Base-by-base conservation (phyloP, 2,797 vertebrate genomes). In the Semaprochilodus insignis region DNA sequence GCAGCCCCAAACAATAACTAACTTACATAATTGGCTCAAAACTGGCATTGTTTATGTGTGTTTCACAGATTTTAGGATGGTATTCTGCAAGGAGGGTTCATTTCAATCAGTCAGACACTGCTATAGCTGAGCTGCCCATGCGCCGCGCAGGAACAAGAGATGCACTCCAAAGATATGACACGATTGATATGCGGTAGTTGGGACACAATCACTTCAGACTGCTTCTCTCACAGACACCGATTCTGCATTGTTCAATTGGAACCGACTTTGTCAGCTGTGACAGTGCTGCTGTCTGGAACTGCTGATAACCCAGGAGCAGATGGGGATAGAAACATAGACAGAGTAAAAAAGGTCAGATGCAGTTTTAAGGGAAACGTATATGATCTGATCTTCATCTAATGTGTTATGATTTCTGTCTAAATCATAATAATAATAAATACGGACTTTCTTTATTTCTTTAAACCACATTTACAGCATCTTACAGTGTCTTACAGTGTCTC, bases 221-320 rank as follows among this genome's bases (percentile, higher is more conserved):
- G 57, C 65, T 77, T 44, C 75, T 52, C 25, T 31, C 15, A 19
- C 60, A 76, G 31, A 59, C 25, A n/a, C 54, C 21, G 54, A 36
- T 74, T 73, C 54, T 59, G 55, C 57, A 40, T 25, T 19, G 81
- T 69, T 67, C 77, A 76, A 67, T 40, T n/a, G 80, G 57, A 83
- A 81, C 55, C 81, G 84, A 85, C 80, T 85, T 34, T 87, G 89
- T 92, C 91, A 91, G 90, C 92, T 88, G 31, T 19, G 63, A 89
- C 83, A 80, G 75, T 85, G 81, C 88, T 88, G 90, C 91, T 90
- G 90, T 89, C 85, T 71, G 86, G 36, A 78, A 57, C 72, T 89
- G 90, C 89, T 92, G 89, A 93, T 87, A 77, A 66, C 74, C 89
- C n/a, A 15, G 48, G 90, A 91, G 78, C 67, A 87, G 79, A 84